Evolutionary conservation across 2,888 invertebrate genomes (phyloP).

Genomic region (Teleogryllus oceanicus): DNA sequence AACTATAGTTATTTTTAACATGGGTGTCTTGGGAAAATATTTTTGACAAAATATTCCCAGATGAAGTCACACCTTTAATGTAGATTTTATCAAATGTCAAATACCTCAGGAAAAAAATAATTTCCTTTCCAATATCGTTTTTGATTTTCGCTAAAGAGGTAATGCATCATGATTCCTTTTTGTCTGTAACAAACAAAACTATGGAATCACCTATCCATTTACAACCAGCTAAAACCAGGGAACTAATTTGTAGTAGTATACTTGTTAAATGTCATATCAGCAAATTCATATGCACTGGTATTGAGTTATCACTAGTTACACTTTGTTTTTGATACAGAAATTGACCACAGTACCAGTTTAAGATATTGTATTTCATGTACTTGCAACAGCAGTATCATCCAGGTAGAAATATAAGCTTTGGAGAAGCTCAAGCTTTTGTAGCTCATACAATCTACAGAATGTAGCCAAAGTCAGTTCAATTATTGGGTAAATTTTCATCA

Average conservation of each 20-base stretch:
- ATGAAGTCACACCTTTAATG: background rate
- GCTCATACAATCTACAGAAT: constrained; percentile 21
- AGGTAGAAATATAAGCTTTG: constrained; percentile 18
- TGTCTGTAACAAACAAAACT: background rate
- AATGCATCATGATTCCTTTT: constrained; percentile 12
- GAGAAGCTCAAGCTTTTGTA: background rate
- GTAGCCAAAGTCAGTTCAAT: background rate
- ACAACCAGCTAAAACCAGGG: constrained; percentile 18
- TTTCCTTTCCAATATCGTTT: constrained; percentile 26
- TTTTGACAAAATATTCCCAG: background rate
- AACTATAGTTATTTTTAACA: constrained; percentile 29
- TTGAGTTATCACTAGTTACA: background rate
- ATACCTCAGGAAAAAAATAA: constrained; percentile 21
- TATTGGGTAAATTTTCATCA: constrained; percentile 18
- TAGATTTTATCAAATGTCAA: constrained; percentile 24
- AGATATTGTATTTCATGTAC: constrained; percentile 19
- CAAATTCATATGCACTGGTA: constrained; percentile 19
- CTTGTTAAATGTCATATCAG: constrained; percentile 7
- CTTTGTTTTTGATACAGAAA: background rate
- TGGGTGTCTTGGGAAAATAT: constrained; percentile 12
- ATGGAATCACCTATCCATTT: constrained; percentile 9
- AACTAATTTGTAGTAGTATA: constrained; percentile 20
- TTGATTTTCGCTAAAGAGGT: constrained; percentile 18
- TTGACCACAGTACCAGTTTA: constrained; percentile 21
- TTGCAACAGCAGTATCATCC: constrained; percentile 4